phyloP scores from a whole-genome alignment of 2,888 invertebrate genomes.

The Melanostoma mellinum region DNA sequence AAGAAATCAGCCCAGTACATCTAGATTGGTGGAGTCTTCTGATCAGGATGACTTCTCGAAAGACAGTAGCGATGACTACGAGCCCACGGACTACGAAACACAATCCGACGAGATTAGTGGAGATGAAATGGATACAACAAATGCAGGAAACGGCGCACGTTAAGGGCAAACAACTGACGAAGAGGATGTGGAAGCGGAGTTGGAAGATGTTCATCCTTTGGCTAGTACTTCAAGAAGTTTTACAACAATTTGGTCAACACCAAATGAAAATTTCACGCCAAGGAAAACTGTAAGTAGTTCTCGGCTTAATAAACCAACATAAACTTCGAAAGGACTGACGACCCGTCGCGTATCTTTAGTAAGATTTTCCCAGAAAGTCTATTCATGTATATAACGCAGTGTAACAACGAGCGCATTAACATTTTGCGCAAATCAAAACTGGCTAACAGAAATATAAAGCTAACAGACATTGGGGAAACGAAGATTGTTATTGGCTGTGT shows the following conservation, averaged over 20 bases:
- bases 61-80: constrained; percentile 6
- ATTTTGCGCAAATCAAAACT: no score
- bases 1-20: neutral
- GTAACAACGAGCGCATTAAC: constrained; percentile 40
- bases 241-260: constrained; percentile 1
- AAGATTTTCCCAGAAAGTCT: constrained; percentile 41
- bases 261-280: neutral
- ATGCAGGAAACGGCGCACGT: no score
- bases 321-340: constrained; percentile 14
- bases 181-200: no score
- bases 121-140: constrained; percentile 6
- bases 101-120: constrained; percentile 1
- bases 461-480: no score
- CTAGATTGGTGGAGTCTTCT: neutral
- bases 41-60: constrained; percentile 11
- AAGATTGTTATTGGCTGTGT: no score
- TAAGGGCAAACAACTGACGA: no score
- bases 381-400: constrained; percentile 34
- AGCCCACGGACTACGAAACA: constrained; percentile 11
- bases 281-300: constrained; percentile 3
- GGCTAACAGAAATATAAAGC: no score
- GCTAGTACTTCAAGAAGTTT: neutral
- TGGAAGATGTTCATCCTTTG: neutral
- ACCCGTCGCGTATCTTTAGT: constrained; percentile 12
- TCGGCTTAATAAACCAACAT: constrained; percentile 13